Percentiles rank a stretch among this genome's conserved stretches.
These are phyloP conservation scores for Ivindomyrus marchei DNA, from an alignment of 2,113 vertebrate genomes.

Conservation along the genomic window DNA sequence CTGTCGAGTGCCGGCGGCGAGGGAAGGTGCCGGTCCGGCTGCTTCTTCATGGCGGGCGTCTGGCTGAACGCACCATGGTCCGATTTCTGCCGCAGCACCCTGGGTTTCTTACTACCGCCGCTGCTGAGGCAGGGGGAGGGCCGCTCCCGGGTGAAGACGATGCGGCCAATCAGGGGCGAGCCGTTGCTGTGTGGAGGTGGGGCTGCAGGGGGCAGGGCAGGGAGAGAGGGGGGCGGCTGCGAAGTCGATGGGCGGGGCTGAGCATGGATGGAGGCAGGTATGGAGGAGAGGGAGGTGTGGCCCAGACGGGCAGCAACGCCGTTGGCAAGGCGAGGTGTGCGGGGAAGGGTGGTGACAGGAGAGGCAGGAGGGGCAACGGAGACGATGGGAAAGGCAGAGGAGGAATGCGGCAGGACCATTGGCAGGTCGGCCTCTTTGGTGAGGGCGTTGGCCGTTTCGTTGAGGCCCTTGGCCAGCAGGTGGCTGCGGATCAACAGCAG, in stretches of 20 bases:
- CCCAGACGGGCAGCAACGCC: slow-evolving; percentile 76
- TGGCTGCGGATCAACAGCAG: slow-evolving; percentile 93
- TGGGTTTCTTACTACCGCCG: slow-evolving; percentile 76
- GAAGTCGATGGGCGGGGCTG: slow-evolving; percentile 69
- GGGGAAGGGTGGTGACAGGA: slow-evolving; percentile 75
- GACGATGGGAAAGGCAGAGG: slow-evolving; percentile 70
- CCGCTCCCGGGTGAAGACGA: slow-evolving; percentile 90
- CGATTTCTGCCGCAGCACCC: slow-evolving; percentile 90
- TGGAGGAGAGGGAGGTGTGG: slow-evolving; percentile 62
- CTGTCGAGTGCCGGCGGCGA: slow-evolving; percentile 93
- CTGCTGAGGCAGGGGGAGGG: slow-evolving; percentile 66
- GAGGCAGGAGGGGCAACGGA: slow-evolving; percentile 59
- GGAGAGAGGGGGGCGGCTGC: slow-evolving; percentile 56
- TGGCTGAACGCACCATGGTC: slow-evolving; percentile 97
- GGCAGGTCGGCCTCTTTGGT: slow-evolving; percentile 93
- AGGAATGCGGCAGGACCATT: slow-evolving; percentile 74
- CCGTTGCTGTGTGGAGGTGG: slow-evolving; percentile 63
- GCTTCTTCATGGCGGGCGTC: slow-evolving; percentile 96
- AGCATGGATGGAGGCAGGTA: slow-evolving; percentile 57
- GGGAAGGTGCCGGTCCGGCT: slow-evolving; percentile 90
- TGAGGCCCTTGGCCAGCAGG: slow-evolving; percentile 88
- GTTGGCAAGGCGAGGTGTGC: slow-evolving; percentile 83
- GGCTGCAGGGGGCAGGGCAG: slow-evolving; percentile 53
- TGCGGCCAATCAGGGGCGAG: slow-evolving; percentile 86
- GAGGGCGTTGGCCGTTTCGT: slow-evolving; percentile 78